phyloP scores from a whole-genome alignment of 2,113 vertebrate species.

The Entelurus aequoreus region DNA sequence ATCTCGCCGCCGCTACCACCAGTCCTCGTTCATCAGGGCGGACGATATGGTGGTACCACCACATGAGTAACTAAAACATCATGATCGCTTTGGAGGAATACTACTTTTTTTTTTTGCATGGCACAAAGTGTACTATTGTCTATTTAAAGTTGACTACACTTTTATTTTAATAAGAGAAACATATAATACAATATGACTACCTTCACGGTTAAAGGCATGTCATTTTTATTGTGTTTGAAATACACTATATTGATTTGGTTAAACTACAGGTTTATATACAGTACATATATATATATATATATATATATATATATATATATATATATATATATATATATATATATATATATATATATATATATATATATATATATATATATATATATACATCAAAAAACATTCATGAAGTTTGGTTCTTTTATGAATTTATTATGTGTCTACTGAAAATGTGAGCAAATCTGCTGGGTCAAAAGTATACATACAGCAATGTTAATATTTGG shows the following conservation, averaged over 20 bases:
- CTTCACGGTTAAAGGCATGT: background rate
- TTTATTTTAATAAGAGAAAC: background rate
- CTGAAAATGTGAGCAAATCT: too few species aligned
- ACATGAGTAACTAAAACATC: slow-evolving; percentile 49
- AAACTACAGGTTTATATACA: background rate
- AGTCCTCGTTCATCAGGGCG: slow-evolving; percentile 77
- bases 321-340: too few species aligned
- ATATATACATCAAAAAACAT: too few species aligned
- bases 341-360: too few species aligned
- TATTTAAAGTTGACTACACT: background rate
- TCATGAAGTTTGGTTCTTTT: too few species aligned
- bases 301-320: too few species aligned
- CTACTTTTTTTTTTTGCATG: background rate
- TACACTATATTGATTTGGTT: background rate
- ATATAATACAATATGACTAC: background rate
- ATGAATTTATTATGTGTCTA: too few species aligned
- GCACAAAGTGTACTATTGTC: background rate
- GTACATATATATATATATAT: too few species aligned
- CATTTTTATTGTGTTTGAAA: background rate
- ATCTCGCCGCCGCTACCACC: slow-evolving; percentile 84
- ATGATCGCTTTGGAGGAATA: background rate
- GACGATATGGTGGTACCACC: slow-evolving; percentile 71
- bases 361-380: too few species aligned
- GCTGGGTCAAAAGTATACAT: too few species aligned
- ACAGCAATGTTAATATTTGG: too few species aligned